Evolutionary conservation across 2,797 vertebrate species (phyloP).

Genomic region (Etheostoma nigrum): DNA sequence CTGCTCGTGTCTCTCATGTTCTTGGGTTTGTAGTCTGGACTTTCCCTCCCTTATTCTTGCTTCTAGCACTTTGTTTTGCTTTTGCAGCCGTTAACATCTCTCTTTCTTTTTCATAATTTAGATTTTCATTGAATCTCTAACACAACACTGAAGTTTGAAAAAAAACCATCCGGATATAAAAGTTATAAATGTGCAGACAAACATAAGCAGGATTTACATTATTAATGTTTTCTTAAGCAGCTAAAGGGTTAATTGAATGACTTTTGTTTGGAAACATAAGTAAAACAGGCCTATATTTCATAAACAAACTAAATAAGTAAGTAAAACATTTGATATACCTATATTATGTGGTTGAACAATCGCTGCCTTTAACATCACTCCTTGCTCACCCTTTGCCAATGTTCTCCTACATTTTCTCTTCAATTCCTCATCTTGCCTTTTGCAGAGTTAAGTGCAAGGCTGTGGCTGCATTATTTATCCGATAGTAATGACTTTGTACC

Average conservation of each 20-base stretch:
- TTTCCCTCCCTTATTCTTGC: background rate
- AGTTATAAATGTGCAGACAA: background rate
- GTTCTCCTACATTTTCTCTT: constrained; percentile 13
- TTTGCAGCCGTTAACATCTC: background rate
- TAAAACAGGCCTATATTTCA: background rate
- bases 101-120: background rate
- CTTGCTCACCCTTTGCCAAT: background rate
- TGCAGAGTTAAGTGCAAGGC: constrained; percentile 44
- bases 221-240: background rate
- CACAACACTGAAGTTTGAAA: background rate
- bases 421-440: constrained; percentile 27
- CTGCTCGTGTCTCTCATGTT: background rate
- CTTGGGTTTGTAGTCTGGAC: constrained; percentile 1
- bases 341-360: background rate
- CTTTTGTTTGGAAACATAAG: constrained; percentile 20
- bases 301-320: background rate
- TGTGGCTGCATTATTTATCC: constrained; percentile 76
- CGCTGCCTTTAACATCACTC: constrained; percentile 1
- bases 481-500: constrained; percentile 79
- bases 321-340: background rate
- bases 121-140: constrained; percentile 2
- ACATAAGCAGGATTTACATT: background rate
- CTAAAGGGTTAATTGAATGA: background rate
- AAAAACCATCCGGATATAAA: background rate
- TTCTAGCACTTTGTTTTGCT: background rate